phyloP scores from a whole-genome alignment of 2,113 vertebrate genomes.

The Seriola aureovittata region DNA sequence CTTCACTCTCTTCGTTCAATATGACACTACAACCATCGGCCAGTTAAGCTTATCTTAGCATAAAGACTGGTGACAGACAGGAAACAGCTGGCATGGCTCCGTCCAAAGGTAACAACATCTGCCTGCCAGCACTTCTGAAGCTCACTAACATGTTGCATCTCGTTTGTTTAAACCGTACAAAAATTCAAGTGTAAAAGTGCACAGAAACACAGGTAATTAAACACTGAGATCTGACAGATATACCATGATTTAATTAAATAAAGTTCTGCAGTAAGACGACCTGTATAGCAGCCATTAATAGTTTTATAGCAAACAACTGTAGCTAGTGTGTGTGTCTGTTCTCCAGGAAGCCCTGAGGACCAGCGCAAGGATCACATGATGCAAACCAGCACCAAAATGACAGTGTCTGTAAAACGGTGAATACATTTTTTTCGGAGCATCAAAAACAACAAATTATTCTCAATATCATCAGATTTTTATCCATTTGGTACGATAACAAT shows the following conservation, averaged over 20 bases:
- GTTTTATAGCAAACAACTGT: not conserved
- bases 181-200: too few species aligned
- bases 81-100: not conserved
- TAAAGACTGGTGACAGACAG: slow-evolving; percentile 11
- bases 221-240: too few species aligned
- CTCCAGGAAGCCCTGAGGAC: not conserved
- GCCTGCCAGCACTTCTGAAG: too few species aligned
- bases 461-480: not conserved
- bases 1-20: not conserved
- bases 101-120: not conserved
- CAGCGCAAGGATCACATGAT: not conserved
- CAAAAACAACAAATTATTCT: not conserved
- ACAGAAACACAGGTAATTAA: too few species aligned
- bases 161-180: too few species aligned
- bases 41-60: not conserved
- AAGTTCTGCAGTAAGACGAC: too few species aligned
- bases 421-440: too few species aligned
- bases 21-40: not conserved
- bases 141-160: not conserved
- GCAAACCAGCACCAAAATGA: not conserved
- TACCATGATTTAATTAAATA: too few species aligned
- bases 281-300: not conserved
- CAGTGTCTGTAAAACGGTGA: not conserved
- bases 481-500: not conserved
- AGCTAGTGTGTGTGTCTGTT: not conserved